Conservation (phyloP, 2,888 invertebrate species). For the Eutolmus rufibarbis region DNA sequence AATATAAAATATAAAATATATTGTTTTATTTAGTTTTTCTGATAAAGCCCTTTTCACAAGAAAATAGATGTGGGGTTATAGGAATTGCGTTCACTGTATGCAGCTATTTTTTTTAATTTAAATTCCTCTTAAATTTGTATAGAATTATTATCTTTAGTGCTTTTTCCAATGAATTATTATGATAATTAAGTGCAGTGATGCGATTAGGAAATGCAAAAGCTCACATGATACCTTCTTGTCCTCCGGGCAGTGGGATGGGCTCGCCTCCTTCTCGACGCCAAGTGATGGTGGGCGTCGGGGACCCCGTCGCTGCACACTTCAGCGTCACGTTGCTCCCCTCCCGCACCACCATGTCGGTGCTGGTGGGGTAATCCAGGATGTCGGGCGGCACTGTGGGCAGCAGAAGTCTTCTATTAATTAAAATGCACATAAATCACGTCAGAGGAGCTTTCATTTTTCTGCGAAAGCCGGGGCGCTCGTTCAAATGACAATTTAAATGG, state of each 20-base stretch:
- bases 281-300: slow-evolving; percentile 85
- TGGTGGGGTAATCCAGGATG: slow-evolving; percentile 83
- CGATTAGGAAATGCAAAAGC: slow-evolving; percentile 40
- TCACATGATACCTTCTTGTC: slow-evolving; percentile 69
- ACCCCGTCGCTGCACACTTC: slow-evolving; percentile 85
- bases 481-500: slow-evolving; percentile 29
- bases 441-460: slow-evolving; percentile 29
- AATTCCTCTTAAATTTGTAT: neutral
- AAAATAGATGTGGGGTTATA: too few relatives aligned
- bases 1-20: too few relatives aligned
- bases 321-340: slow-evolving; percentile 88
- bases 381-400: slow-evolving; percentile 77
- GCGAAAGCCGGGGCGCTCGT: neutral
- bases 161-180: neutral
- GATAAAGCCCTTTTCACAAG: too few relatives aligned
- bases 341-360: slow-evolving; percentile 83
- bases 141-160: neutral
- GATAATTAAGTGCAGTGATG: neutral
- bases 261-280: slow-evolving; percentile 87
- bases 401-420: slow-evolving; percentile 46
- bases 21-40: too few relatives aligned
- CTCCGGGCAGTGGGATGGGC: slow-evolving; percentile 73
- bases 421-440: slow-evolving; percentile 50
- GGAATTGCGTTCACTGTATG: too few relatives aligned
- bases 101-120: too few relatives aligned